Evolutionary conservation across 2,888 invertebrate genomes (phyloP).

Genomic region (Mimachlamys varia): DNA sequence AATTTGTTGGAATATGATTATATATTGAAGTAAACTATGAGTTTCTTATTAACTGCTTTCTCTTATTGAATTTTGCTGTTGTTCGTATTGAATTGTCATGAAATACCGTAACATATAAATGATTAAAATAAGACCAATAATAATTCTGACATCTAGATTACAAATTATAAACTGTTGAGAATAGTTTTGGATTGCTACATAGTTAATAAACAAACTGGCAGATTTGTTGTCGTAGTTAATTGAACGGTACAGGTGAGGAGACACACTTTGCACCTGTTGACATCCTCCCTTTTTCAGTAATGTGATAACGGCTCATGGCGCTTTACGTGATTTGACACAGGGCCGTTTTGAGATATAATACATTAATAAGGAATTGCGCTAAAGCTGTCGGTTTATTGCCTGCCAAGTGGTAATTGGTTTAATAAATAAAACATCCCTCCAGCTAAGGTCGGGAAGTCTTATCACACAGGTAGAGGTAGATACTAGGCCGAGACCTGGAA

Average conservation of each 20-base stretch:
- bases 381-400: neutral
- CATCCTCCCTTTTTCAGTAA: neutral
- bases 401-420: conserved; percentile 6
- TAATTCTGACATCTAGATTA: too few relatives aligned
- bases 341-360: neutral
- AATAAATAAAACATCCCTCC: neutral
- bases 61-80: too few relatives aligned
- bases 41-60: too few relatives aligned
- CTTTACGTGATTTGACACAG: conserved; percentile 10
- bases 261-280: neutral
- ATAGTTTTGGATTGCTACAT: too few relatives aligned
- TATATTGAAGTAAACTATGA: too few relatives aligned
- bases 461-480: neutral
- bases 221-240: neutral
- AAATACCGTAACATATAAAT: too few relatives aligned
- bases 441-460: neutral
- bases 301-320: neutral
- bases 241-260: neutral
- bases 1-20: too few relatives aligned
- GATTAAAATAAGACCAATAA: too few relatives aligned
- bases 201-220: neutral
- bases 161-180: too few relatives aligned
- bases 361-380: conserved; percentile 2
- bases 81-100: too few relatives aligned
- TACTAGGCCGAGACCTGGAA: neutral